Base-by-base conservation (phyloP, 2,888 invertebrate genomes). In the Oxyteleia sp. region DNA sequence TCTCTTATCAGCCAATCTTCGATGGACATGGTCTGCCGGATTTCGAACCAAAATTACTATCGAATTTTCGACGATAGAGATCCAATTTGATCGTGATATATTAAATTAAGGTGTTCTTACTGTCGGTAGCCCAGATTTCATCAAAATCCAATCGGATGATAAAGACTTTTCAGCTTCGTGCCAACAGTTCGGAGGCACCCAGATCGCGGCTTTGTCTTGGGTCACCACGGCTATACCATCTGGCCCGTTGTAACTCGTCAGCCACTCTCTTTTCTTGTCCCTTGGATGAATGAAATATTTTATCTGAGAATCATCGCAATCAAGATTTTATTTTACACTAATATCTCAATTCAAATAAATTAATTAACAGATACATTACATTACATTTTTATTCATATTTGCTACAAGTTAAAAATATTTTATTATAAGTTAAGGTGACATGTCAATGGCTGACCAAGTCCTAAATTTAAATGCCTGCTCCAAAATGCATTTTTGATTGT, bases 151-250 rank as follows among this genome's bases (percentile, higher is more conserved):
- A 26, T 85, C 83, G 3, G 76, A 13, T 10, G 83, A 75, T 49
- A 85, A 57, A 18, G 71, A 23, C 16, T 76, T 75, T 72, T 85
- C 84, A 20, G 85, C 85, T 43, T 81, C 68, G 7, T 66, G 69
- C 74, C 83, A 84, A 15, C 68, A 75, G n/a, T 66, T 47, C 10
- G 16, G 20, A 13, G 75, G 74, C 7, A 78, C 81, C 83, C 83
- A 85, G 11, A 85, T 74, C 13, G 85, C 85, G 13, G 85, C 81
- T 75, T 85, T 85, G 15, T 85, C 79, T 69, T 81, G 72, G 4
- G 85, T 85, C 15, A 85, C 82, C 3, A 85, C 85, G 4, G 83
- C 83, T 43, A 64, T 75, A 4, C 78, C 85, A 20, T 85, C 79
- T 1, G 55, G 51, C 11, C 78, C 85, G 1, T 81, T 38, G 41